Conservation (phyloP, 2,797 vertebrate species). For the Dicrostonyx torquatus region DNA sequence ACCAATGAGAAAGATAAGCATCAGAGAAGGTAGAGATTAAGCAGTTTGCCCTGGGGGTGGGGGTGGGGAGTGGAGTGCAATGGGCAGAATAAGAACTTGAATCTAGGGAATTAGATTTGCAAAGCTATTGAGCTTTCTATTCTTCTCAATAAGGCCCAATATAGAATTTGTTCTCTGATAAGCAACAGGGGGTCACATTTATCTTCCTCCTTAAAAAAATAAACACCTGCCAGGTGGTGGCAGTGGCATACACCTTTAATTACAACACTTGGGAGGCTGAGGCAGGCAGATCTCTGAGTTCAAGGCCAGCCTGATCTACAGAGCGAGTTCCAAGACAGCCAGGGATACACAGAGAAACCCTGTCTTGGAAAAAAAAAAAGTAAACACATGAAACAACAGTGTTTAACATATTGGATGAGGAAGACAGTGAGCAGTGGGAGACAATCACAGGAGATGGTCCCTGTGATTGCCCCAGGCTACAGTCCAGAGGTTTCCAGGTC, state of each 20-base stretch:
- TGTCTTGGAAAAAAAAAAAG: background rate
- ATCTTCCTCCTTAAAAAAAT: constrained; percentile 5
- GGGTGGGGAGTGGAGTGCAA: background rate
- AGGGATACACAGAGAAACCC: background rate
- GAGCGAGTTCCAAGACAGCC: background rate
- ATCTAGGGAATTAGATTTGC: background rate
- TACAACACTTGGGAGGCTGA: background rate
- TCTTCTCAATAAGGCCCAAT: background rate
- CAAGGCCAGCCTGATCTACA: background rate
- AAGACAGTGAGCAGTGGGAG: constrained; percentile 26
- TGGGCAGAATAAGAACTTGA: background rate
- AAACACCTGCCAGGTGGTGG: background rate
- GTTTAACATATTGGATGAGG: constrained; percentile 25
- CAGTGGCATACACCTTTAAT: background rate
- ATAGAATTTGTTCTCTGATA: background rate
- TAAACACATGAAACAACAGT: background rate
- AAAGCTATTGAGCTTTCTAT: background rate
- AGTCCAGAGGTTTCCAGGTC: background rate
- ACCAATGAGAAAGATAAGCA: constrained; percentile 18
- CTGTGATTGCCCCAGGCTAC: background rate
- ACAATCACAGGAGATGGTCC: constrained; percentile 25
- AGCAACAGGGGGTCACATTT: background rate
- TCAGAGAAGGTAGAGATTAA: constrained; percentile 8
- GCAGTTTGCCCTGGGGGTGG: background rate
- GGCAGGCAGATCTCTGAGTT: background rate